Evolutionary conservation across 2,888 invertebrate genomes (phyloP).

Genomic region (Incurvaria masculella): DNA sequence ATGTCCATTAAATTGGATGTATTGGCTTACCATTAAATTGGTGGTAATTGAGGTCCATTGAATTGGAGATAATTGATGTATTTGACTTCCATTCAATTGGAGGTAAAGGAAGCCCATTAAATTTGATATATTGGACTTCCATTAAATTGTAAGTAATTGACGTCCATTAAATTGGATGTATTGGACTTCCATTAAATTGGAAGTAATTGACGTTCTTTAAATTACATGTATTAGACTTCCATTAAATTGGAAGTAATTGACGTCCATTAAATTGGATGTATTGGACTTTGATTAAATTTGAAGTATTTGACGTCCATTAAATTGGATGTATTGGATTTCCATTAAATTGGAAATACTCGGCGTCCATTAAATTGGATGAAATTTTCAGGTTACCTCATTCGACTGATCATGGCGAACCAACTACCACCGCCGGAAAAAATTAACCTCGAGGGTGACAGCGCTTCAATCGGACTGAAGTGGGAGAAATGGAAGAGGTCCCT

Average conservation of each 20-base stretch:
- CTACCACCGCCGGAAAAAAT: slow-evolving; percentile 6
- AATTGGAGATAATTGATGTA: background rate
- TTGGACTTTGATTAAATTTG: background rate
- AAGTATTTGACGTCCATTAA: too few relatives aligned
- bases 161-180: too few relatives aligned
- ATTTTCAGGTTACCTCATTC: slow-evolving; percentile 1
- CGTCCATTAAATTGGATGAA: too few relatives aligned
- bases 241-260: too few relatives aligned
- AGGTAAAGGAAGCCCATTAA: too few relatives aligned
- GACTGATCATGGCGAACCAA: background rate
- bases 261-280: too few relatives aligned
- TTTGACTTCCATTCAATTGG: too few relatives aligned
- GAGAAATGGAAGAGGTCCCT: slow-evolving; percentile 21
- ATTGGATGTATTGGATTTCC: too few relatives aligned
- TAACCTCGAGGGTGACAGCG: slow-evolving; percentile 18
- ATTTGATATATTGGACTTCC: background rate
- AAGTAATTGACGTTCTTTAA: background rate
- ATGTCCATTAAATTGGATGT: too few relatives aligned
- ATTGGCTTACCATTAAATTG: background rate
- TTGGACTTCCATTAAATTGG: background rate
- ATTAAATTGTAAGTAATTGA: background rate
- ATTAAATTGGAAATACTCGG: too few relatives aligned
- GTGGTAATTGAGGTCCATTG: background rate
- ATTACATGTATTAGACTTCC: background rate
- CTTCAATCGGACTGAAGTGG: slow-evolving; percentile 19